A percentile compares a stretch with the other conserved stretches of the same genome.
phyloP scores from a whole-genome alignment of 37 sponge, comb jelly and placozoan species.

The Diacarnus erythraeanus region DNA sequence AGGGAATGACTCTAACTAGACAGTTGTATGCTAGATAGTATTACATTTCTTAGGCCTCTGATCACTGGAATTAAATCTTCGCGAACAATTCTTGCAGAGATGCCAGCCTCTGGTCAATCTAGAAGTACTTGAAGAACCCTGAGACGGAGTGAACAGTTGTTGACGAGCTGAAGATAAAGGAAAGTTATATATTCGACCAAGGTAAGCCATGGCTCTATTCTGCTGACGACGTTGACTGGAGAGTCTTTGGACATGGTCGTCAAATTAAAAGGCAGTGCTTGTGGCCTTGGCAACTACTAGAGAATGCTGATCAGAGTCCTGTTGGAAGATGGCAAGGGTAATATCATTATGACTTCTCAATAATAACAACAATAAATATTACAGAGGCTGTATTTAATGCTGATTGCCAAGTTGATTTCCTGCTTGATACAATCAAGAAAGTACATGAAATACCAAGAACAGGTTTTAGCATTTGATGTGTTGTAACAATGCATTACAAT shows the following conservation, averaged over 20 bases:
- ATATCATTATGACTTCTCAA: neutral
- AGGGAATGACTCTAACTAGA: too few species aligned
- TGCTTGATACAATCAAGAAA: slow-evolving; percentile 40
- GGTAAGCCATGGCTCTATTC: neutral
- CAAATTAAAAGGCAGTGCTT: too few species aligned
- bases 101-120: neutral
- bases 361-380: neutral
- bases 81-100: neutral
- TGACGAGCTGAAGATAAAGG: neutral
- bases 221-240: neutral
- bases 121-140: neutral
- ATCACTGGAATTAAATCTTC: neutral
- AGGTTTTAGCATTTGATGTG: neutral
- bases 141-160: neutral
- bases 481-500: neutral
- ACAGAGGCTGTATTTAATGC: slow-evolving; percentile 50
- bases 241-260: neutral
- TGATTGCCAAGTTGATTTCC: slow-evolving; percentile 19
- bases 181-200: neutral
- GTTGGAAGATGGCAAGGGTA: slow-evolving; percentile 27
- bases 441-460: slow-evolving; percentile 13
- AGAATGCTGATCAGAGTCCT: slow-evolving; percentile 46
- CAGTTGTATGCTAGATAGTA: too few species aligned
- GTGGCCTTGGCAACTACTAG: neutral
- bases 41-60: neutral